Conservation (phyloP, 2,888 invertebrate genomes). For the Oconnorella tubifera region DNA sequence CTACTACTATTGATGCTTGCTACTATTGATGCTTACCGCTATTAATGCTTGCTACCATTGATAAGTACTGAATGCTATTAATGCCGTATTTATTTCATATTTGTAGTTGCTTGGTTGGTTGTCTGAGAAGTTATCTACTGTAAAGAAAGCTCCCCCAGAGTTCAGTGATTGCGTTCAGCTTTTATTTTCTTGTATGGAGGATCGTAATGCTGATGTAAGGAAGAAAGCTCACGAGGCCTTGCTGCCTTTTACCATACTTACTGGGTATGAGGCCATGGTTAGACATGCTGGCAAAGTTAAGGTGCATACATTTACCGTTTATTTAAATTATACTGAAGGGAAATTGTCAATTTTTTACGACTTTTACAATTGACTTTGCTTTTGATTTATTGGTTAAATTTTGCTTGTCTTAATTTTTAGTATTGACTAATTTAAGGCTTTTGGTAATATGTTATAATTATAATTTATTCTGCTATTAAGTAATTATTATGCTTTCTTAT, state of each 20-base stretch:
- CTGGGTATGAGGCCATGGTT: slow-evolving; percentile 76
- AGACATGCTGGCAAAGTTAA: slow-evolving; percentile 75
- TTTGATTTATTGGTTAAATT: background rate
- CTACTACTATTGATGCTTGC: too few relatives aligned
- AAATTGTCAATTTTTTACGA: background rate
- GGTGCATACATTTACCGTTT: too few relatives aligned
- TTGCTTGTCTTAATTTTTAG: too few relatives aligned
- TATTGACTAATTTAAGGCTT: too few relatives aligned
- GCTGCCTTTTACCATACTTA: slow-evolving; percentile 85
- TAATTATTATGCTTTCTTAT: background rate
- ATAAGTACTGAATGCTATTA: too few relatives aligned
- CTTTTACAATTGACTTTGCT: too few relatives aligned
- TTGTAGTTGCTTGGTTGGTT: slow-evolving; percentile 74
- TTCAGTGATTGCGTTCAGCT: slow-evolving; percentile 71
- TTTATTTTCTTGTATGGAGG: slow-evolving; percentile 79
- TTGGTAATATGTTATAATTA: too few relatives aligned
- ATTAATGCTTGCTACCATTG: too few relatives aligned
- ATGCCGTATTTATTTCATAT: too few relatives aligned
- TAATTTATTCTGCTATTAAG: background rate
- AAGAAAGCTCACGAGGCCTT: slow-evolving; percentile 86
- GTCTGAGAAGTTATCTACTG: slow-evolving; percentile 69
- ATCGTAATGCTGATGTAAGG: slow-evolving; percentile 84
- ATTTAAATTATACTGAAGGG: too few relatives aligned
- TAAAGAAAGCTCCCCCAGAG: slow-evolving; percentile 65
- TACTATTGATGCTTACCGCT: too few relatives aligned